A percentile compares a stretch with the other conserved stretches of the same genome.
Evolutionary conservation across 1,140 invertebrate species (phyloP).

Genomic region (Bombus ignitus): DNA sequence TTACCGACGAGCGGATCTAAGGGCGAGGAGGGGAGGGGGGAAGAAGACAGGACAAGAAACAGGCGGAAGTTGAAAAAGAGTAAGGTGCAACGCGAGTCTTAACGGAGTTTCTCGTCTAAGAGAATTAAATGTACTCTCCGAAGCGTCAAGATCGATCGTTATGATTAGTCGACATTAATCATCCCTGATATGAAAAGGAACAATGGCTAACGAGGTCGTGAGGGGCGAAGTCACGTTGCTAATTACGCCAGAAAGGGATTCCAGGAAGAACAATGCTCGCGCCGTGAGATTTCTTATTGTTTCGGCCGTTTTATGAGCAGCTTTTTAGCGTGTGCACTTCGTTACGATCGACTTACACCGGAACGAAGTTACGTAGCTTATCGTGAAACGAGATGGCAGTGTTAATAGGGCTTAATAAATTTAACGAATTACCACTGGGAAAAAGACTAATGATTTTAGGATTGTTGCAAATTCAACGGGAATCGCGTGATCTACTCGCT

Average conservation of each 20-base stretch:
- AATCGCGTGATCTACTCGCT: too few species aligned
- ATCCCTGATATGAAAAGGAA: slow-evolving; percentile 51
- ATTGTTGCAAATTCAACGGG: background rate
- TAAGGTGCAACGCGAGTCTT: slow-evolving; percentile 9
- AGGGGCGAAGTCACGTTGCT: slow-evolving; percentile 39
- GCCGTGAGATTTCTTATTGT: slow-evolving; percentile 43
- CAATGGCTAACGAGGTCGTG: slow-evolving; percentile 27
- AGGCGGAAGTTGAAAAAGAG: slow-evolving; percentile 32
- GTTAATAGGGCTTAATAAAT: background rate
- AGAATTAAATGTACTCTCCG: slow-evolving; percentile 38
- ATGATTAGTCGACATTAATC: slow-evolving; percentile 51
- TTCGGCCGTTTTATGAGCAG: background rate
- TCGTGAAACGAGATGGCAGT: background rate
- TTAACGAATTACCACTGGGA: background rate
- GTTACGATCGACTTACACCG: background rate
- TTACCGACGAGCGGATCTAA: background rate
- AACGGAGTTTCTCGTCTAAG: slow-evolving; percentile 20
- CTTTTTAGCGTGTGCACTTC: slow-evolving; percentile 14
- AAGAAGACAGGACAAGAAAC: background rate
- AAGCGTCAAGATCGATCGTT: slow-evolving; percentile 39
- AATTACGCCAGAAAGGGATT: slow-evolving; percentile 48
- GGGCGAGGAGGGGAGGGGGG: background rate
- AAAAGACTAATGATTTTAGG: background rate
- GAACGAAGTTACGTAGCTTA: background rate
- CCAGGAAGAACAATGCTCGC: slow-evolving; percentile 35